Conservation (phyloP, 2,797 vertebrate species). For the Limosa lapponica region DNA sequence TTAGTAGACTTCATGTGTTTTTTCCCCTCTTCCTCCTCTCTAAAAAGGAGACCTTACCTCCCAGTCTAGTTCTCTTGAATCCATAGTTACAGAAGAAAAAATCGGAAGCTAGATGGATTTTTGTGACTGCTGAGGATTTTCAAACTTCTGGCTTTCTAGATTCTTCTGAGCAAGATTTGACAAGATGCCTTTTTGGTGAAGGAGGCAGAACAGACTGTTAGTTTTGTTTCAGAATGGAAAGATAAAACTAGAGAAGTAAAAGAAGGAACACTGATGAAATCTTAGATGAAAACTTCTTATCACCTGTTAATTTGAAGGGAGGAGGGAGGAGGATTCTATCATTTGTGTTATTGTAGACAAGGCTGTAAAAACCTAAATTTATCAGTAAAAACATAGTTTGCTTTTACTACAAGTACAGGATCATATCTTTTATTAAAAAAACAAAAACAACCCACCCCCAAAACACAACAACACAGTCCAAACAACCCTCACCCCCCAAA, state of each 20-base stretch:
- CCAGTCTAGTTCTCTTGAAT: neutral
- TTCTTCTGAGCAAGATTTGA: neutral
- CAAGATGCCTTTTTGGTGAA: neutral
- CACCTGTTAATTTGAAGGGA: neutral
- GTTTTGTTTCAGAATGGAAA: neutral
- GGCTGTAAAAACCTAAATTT: neutral
- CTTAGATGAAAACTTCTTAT: neutral
- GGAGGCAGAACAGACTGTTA: neutral
- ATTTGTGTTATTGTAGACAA: neutral
- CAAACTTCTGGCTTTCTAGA: neutral
- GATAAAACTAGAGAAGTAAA: neutral
- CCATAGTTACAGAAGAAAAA: neutral
- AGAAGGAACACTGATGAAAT: neutral
- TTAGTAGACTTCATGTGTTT: neutral
- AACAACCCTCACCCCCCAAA: neutral
- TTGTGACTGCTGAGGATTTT: neutral
- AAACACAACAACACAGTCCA: fast-evolving
- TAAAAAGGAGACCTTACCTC: neutral
- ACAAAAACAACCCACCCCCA: neutral
- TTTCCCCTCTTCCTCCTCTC: fast-evolving
- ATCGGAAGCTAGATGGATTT: neutral
- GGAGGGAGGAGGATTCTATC: neutral
- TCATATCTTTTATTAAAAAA: neutral
- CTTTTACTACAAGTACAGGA: neutral
- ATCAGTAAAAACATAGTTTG: neutral